These are phyloP conservation scores for Physella acuta DNA, from an alignment of 1,140 invertebrate species.

Conservation along the genomic window DNA sequence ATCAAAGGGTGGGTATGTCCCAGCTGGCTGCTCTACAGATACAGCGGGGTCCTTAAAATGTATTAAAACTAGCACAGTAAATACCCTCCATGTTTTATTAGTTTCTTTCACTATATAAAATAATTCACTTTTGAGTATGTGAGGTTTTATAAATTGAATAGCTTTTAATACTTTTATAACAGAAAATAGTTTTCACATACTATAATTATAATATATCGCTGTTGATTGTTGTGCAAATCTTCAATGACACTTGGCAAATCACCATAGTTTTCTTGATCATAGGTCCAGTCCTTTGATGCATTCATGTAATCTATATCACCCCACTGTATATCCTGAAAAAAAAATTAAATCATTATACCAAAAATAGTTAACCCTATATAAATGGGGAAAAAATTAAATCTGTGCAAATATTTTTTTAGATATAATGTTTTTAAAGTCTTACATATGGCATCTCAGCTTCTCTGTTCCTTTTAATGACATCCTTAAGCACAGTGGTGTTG, in stretches of 20 bases:
- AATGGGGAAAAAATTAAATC: neutral
- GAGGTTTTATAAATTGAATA: neutral
- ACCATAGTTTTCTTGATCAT: slow-evolving; percentile 41
- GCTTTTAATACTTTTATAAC: neutral
- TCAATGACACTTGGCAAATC: slow-evolving; percentile 46
- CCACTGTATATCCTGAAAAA: slow-evolving; percentile 57
- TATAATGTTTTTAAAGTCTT: slow-evolving; percentile 54
- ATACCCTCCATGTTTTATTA: neutral
- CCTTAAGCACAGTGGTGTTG: slow-evolving; percentile 39
- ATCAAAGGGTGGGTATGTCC: slow-evolving; percentile 46
- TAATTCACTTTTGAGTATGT: neutral
- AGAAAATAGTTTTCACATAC: slow-evolving; percentile 36
- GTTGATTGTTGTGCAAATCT: slow-evolving; percentile 47
- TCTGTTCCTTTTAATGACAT: slow-evolving; percentile 67
- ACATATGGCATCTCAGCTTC: slow-evolving; percentile 78
- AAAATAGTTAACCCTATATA: neutral
- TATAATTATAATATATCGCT: slow-evolving; percentile 54
- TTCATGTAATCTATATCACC: slow-evolving; percentile 59
- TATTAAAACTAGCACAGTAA: neutral
- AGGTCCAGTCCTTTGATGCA: slow-evolving; percentile 50
- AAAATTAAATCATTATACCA: neutral
- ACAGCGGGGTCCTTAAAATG: slow-evolving; percentile 55
- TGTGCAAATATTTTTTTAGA: neutral
- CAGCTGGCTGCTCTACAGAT: slow-evolving; percentile 37
- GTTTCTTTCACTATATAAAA: neutral